Conservation (phyloP, 2,888 invertebrate species). For the Diarsia brunnea region DNA sequence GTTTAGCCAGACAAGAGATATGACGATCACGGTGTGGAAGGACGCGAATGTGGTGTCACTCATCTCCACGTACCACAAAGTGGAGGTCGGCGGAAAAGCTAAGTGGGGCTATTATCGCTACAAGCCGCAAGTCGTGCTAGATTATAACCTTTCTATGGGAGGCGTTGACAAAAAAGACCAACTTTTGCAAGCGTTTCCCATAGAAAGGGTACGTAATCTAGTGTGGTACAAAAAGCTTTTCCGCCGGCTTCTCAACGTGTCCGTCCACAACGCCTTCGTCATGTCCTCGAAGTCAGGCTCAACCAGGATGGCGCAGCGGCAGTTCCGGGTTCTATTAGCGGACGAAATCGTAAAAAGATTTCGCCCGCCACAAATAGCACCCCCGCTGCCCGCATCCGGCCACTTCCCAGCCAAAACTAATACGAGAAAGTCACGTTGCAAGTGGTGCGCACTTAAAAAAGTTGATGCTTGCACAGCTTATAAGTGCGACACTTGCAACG, state of each 20-base stretch:
- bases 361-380: background rate
- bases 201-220: background rate
- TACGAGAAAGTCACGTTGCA: background rate
- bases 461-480: background rate
- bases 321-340: slow-evolving; percentile 2
- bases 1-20: background rate
- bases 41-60: background rate
- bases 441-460: slow-evolving; percentile 7
- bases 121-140: background rate
- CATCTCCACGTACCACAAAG: background rate
- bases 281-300: background rate
- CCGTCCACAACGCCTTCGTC: slow-evolving; percentile 13
- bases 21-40: slow-evolving; percentile 6
- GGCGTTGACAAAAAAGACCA: background rate
- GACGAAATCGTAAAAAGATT: slow-evolving; percentile 13
- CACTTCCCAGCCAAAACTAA: background rate
- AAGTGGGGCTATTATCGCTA: background rate
- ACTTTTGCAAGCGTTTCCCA: slow-evolving; percentile 4
- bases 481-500: slow-evolving; percentile 10
- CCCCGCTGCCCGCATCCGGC: background rate
- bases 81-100: background rate
- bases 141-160: slow-evolving; percentile 10
- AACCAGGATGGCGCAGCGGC: background rate
- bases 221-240: slow-evolving; percentile 12
- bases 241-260: slow-evolving; percentile 9